Percentiles rank a stretch among this genome's conserved stretches.
Evolutionary conservation across 2,797 vertebrate genomes (phyloP).

Genomic region (Megaceryle alcyon): DNA sequence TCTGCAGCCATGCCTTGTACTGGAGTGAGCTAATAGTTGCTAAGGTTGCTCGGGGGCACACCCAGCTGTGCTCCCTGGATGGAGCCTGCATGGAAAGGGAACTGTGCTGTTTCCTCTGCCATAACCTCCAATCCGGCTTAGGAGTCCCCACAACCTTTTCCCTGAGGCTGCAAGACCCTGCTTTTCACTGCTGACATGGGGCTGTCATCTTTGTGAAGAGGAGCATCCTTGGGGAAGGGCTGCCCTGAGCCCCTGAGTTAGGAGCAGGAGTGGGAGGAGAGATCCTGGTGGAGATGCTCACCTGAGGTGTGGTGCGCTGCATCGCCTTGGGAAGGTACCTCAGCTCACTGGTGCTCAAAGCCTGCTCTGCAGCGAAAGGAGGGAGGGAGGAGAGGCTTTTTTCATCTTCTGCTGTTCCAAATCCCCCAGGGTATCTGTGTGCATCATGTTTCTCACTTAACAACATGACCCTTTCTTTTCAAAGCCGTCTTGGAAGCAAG

Average conservation of each 20-base stretch:
- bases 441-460: neutral
- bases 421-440: neutral
- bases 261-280: neutral
- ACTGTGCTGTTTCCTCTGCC: neutral
- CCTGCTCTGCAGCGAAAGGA: neutral
- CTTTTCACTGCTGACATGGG: fast-evolving
- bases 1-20: neutral
- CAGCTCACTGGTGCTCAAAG: neutral
- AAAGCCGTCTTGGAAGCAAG: neutral
- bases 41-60: neutral
- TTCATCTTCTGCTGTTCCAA: neutral
- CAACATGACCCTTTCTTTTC: neutral
- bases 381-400: neutral
- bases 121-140: neutral
- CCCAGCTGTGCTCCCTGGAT: neutral
- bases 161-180: neutral
- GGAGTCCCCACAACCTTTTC: neutral
- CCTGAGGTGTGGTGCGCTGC: neutral
- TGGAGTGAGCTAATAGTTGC: neutral
- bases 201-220: neutral
- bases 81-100: neutral
- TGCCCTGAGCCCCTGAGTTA: neutral
- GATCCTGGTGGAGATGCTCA: neutral
- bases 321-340: fast-evolving
- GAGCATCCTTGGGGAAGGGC: neutral